These are phyloP conservation scores for Episyrphus balteatus DNA, from an alignment of 1,140 invertebrate genomes.

Conservation along the genomic window DNA sequence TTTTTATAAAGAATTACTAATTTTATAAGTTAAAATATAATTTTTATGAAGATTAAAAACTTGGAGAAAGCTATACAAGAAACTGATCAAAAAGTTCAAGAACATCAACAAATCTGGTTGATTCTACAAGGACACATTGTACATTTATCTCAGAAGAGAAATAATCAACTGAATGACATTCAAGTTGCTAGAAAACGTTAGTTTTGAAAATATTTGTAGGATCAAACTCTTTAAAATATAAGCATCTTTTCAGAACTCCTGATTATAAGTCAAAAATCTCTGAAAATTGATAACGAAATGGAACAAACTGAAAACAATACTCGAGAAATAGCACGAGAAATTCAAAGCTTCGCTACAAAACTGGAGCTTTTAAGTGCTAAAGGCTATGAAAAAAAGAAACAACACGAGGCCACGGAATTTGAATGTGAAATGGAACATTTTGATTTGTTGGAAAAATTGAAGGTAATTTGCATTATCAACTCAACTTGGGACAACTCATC, in stretches of 20 bases:
- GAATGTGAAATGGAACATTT: slow-evolving; percentile 45
- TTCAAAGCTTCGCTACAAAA: slow-evolving; percentile 47
- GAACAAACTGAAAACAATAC: slow-evolving; percentile 46
- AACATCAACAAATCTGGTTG: slow-evolving; percentile 60
- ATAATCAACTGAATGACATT: slow-evolving; percentile 51
- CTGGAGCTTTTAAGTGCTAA: slow-evolving; percentile 47
- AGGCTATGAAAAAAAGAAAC: slow-evolving; percentile 45
- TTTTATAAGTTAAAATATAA: background rate
- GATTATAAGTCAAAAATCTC: slow-evolving; percentile 61
- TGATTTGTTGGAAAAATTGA: slow-evolving; percentile 42
- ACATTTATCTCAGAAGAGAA: slow-evolving; percentile 50
- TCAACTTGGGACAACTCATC: too few species aligned
- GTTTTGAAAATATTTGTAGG: slow-evolving; percentile 4
- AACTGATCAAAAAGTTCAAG: slow-evolving; percentile 45
- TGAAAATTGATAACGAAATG: slow-evolving; percentile 52
- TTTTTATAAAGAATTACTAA: too few species aligned
- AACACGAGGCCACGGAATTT: slow-evolving; percentile 48
- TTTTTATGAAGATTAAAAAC: slow-evolving; percentile 35
- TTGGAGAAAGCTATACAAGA: slow-evolving; percentile 51
- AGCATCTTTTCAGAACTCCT: slow-evolving; percentile 46
- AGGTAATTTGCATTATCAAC: too few species aligned
- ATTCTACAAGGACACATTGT: slow-evolving; percentile 59
- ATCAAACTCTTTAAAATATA: slow-evolving; percentile 4
- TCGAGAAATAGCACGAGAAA: slow-evolving; percentile 43
- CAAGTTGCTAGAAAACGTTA: slow-evolving; percentile 56